A percentile compares a stretch with the other conserved stretches of the same genome.
phyloP scores from a whole-genome alignment of 2,888 invertebrate species.

The Sarcophaga caerulescens region DNA sequence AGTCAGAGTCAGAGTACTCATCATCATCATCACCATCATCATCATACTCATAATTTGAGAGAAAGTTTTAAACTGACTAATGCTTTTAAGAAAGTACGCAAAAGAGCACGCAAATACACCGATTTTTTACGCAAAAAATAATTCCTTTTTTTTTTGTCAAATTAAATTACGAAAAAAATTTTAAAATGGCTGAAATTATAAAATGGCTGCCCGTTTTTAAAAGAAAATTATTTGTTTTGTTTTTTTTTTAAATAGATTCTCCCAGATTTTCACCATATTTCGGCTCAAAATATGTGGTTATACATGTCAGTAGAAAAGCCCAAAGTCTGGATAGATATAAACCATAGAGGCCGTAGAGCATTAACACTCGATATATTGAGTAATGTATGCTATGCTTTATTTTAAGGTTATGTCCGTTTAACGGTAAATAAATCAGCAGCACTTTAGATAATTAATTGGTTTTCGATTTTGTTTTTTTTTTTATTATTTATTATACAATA shows the following conservation, averaged over 20 bases:
- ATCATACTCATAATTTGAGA: constrained; percentile 71
- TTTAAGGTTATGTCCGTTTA: too few species aligned
- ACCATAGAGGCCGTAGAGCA: constrained; percentile 4
- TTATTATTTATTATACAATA: too few species aligned
- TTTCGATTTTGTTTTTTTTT: background rate
- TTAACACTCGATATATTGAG: background rate
- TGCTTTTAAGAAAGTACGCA: constrained; percentile 79
- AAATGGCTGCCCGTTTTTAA: background rate
- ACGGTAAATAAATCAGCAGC: constrained; percentile 3
- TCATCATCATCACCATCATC: constrained; percentile 73
- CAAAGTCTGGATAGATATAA: constrained; percentile 66
- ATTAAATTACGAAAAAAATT: too few species aligned
- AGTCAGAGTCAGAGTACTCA: constrained; percentile 34
- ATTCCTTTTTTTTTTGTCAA: constrained; percentile 26
- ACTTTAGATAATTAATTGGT: constrained; percentile 59
- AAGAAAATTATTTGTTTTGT: constrained; percentile 29
- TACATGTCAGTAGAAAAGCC: constrained; percentile 72
- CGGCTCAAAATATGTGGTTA: constrained; percentile 77
- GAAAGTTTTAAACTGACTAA: constrained; percentile 79
- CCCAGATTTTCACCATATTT: constrained; percentile 77
- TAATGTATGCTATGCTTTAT: background rate
- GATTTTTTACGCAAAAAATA: constrained; percentile 80
- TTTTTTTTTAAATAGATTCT: constrained; percentile 48
- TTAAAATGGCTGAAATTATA: too few species aligned
- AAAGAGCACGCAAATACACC: constrained; percentile 81